Percentiles rank a stretch among this genome's conserved stretches.
Evolutionary conservation across 2,113 vertebrate species (phyloP).

Genomic region (Stigmatopora argus): DNA sequence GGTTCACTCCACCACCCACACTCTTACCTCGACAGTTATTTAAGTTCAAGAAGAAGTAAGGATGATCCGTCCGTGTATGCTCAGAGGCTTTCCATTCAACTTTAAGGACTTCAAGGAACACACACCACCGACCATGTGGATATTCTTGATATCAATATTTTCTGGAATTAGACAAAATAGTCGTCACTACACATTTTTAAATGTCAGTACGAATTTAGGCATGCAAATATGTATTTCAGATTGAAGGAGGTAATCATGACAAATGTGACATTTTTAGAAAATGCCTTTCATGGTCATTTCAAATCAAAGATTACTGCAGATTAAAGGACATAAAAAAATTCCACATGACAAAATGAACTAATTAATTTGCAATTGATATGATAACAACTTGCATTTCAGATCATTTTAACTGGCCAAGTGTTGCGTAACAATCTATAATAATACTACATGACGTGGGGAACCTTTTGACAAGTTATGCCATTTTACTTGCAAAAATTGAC

Average conservation of each 20-base stretch:
- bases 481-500: too few species aligned
- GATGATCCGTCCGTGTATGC: not conserved
- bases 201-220: too few species aligned
- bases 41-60: slow-evolving; percentile 3
- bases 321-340: not conserved
- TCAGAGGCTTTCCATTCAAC: slow-evolving; percentile 8
- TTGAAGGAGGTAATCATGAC: too few species aligned
- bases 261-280: not conserved
- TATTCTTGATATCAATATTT: slow-evolving; percentile 2
- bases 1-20: slow-evolving; percentile 17
- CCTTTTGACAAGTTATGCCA: too few species aligned
- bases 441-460: too few species aligned
- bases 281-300: not conserved
- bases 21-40: slow-evolving; percentile 5
- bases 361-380: not conserved
- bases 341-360: not conserved
- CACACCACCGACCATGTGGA: slow-evolving; percentile 8
- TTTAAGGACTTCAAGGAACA: slow-evolving; percentile 8
- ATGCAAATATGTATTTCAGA: too few species aligned
- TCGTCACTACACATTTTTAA: too few species aligned
- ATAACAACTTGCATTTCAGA: not conserved
- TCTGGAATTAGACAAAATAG: too few species aligned
- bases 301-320: not conserved
- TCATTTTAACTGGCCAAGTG: too few species aligned
- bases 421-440: too few species aligned